Conservation (phyloP, 2,113 vertebrate species). For the Amblyornis subalaris region DNA sequence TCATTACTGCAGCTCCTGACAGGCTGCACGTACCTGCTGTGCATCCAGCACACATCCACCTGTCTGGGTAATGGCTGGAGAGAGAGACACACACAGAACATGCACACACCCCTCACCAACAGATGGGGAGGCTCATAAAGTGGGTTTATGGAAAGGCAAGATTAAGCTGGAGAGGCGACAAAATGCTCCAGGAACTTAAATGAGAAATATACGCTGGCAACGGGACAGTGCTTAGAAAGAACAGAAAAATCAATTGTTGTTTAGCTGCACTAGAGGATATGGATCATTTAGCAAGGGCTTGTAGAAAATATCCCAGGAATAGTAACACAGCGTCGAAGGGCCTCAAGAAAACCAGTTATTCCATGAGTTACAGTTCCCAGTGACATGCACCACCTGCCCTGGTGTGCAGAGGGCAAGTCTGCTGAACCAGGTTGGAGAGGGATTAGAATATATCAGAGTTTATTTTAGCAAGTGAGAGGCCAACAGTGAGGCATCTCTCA, state of each 20-base stretch:
- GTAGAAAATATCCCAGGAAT: slow-evolving; percentile 27
- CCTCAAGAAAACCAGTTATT: neutral
- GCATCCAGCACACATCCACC: neutral
- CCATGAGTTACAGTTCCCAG: neutral
- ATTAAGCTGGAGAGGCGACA: slow-evolving; percentile 48
- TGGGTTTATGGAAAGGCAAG: slow-evolving; percentile 34
- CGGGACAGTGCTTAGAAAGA: slow-evolving; percentile 47
- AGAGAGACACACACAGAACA: neutral
- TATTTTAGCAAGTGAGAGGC: neutral
- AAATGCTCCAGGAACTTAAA: slow-evolving; percentile 41
- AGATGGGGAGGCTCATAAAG: slow-evolving; percentile 32
- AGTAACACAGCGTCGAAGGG: neutral
- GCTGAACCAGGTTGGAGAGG: neutral
- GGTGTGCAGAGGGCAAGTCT: neutral
- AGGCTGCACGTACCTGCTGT: neutral
- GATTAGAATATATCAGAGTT: neutral
- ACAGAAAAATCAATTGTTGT: slow-evolving; percentile 57
- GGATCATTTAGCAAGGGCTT: slow-evolving; percentile 42
- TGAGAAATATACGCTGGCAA: slow-evolving; percentile 51
- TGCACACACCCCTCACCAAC: neutral
- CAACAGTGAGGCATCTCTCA: neutral
- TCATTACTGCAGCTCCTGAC: neutral
- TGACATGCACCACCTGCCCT: neutral
- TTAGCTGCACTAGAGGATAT: slow-evolving; percentile 29
- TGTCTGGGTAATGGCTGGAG: neutral